Percentiles rank a stretch among this genome's conserved stretches.
Evolutionary conservation across 2,113 vertebrate genomes (phyloP).

Genomic region (Ageneiosus marmoratus): DNA sequence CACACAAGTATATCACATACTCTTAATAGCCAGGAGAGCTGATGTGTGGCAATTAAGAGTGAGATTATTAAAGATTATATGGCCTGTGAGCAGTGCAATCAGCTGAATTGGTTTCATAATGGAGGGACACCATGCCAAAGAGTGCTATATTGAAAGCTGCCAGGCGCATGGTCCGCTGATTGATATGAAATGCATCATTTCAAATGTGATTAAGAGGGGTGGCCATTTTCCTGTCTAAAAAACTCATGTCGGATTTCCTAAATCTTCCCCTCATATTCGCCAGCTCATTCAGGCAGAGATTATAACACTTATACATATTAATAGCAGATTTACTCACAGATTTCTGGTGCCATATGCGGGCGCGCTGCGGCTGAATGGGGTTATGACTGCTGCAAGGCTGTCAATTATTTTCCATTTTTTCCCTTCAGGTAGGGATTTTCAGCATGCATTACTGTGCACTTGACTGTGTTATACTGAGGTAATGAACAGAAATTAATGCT

Average conservation of each 20-base stretch:
- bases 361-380: slow-evolving; percentile 31
- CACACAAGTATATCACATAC: slow-evolving; percentile 7
- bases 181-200: slow-evolving; percentile 49
- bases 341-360: slow-evolving; percentile 40
- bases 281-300: slow-evolving; percentile 53
- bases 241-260: slow-evolving; percentile 51
- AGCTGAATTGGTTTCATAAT: slow-evolving; percentile 42
- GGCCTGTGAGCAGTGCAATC: slow-evolving; percentile 38
- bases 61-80: slow-evolving; percentile 49
- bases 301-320: slow-evolving; percentile 57
- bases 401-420: slow-evolving; percentile 33
- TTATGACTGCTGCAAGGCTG: slow-evolving; percentile 42
- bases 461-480: slow-evolving; percentile 36
- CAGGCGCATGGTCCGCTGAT: slow-evolving; percentile 37
- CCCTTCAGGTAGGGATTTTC: slow-evolving; percentile 45
- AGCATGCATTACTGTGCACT: slow-evolving; percentile 38
- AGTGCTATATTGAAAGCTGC: slow-evolving; percentile 35
- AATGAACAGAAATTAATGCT: slow-evolving; percentile 35
- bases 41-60: slow-evolving; percentile 46
- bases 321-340: slow-evolving; percentile 55
- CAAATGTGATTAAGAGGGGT: slow-evolving; percentile 47
- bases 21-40: slow-evolving; percentile 34
- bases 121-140: slow-evolving; percentile 31
- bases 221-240: slow-evolving; percentile 50
- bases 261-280: slow-evolving; percentile 45